Percentiles rank a stretch among this genome's conserved stretches.
These are phyloP conservation scores for Melanostoma scalare DNA, from an alignment of 2,888 invertebrate genomes.

Conservation along the genomic window DNA sequence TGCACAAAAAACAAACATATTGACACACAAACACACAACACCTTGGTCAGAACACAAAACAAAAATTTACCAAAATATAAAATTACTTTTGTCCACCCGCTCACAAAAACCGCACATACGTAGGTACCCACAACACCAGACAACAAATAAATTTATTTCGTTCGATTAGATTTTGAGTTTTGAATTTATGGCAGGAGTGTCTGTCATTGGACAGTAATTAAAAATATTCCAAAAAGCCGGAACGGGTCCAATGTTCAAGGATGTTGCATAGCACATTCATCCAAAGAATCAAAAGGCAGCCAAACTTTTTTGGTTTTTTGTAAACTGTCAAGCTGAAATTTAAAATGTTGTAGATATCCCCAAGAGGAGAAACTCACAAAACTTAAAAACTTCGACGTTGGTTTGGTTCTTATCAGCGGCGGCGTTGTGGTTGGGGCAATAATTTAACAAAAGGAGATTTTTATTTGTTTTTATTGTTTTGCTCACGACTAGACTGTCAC, in stretches of 20 bases:
- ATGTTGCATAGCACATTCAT: constrained; percentile 15
- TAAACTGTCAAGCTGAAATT: constrained; percentile 71
- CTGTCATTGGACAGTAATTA: constrained; percentile 62
- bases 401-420: constrained; percentile 58
- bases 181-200: constrained; percentile 70
- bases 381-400: constrained; percentile 52
- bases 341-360: constrained; percentile 62
- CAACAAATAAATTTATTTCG: constrained; percentile 68
- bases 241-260: constrained; percentile 23
- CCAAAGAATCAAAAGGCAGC: constrained; percentile 45
- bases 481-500: constrained; percentile 51
- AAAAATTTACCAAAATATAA: constrained; percentile 5
- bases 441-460: constrained; percentile 49
- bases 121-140: background rate
- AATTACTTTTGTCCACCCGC: constrained; percentile 61
- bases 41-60: background rate
- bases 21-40: constrained; percentile 19
- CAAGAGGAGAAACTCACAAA: constrained; percentile 36
- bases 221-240: constrained; percentile 41
- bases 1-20: background rate
- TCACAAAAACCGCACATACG: constrained; percentile 15
- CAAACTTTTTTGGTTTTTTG: constrained; percentile 15
- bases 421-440: constrained; percentile 39
- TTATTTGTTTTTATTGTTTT: constrained; percentile 17
- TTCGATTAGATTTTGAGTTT: constrained; percentile 72